A percentile compares a stretch with the other conserved stretches of the same genome.
Conservation (phyloP, 2,113 vertebrate genomes). For the Aegotheles bennettii region DNA sequence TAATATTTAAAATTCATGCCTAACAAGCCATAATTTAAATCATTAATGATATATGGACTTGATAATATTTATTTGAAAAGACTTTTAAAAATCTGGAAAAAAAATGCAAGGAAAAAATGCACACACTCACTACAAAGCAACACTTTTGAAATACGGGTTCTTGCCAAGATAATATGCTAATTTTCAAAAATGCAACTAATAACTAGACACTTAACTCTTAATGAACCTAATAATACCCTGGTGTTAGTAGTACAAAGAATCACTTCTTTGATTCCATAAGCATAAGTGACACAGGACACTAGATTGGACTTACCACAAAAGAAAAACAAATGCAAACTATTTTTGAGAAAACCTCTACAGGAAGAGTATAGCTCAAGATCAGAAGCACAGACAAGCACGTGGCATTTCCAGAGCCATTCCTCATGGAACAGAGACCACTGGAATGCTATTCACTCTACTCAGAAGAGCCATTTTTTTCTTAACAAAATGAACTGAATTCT, state of each 20-base stretch:
- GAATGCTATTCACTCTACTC: not conserved
- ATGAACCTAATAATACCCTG: not conserved
- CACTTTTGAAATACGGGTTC: not conserved
- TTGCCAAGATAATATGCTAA: not conserved
- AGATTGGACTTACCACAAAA: not conserved
- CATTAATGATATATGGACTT: not conserved
- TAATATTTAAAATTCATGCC: not conserved
- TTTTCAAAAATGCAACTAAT: constrained; percentile 1
- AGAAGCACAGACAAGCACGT: not conserved
- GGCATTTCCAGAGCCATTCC: not conserved
- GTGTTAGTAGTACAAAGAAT: not conserved
- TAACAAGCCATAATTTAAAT: not conserved
- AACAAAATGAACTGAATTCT: constrained; percentile 14
- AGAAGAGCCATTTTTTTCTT: not conserved
- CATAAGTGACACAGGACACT: not conserved
- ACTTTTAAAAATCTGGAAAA: not conserved
- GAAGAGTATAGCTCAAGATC: not conserved
- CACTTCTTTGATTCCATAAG: not conserved
- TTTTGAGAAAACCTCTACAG: not conserved
- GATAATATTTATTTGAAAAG: not conserved
- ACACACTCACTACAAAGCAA: not conserved
- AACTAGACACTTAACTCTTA: not conserved
- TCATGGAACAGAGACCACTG: not conserved
- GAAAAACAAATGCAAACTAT: not conserved
- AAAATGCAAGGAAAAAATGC: not conserved